Evolutionary conservation across 2,113 vertebrate genomes (phyloP).

Genomic region (Formicarius rufipectus): DNA sequence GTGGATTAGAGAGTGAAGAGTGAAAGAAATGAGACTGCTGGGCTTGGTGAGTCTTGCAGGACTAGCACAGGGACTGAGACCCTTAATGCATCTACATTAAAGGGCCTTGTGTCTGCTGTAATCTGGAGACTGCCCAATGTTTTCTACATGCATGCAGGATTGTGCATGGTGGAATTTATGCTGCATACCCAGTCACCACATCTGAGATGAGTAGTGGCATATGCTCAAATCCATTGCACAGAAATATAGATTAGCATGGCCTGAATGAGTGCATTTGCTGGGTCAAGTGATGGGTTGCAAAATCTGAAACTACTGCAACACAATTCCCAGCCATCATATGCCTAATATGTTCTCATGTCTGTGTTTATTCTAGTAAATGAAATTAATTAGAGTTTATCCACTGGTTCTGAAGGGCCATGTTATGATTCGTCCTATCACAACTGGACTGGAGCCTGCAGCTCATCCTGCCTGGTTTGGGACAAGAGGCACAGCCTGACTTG

Average conservation of each 20-base stretch:
- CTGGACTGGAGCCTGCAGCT: not conserved
- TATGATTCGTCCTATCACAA: not conserved
- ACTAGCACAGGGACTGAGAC: not conserved
- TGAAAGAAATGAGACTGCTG: not conserved
- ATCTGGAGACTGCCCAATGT: not conserved
- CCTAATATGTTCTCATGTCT: not conserved
- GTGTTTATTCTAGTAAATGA: not conserved
- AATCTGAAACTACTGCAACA: not conserved
- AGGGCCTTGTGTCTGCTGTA: not conserved
- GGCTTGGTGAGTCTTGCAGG: not conserved
- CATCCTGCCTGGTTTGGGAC: not conserved
- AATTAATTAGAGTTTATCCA: not conserved
- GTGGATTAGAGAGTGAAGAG: not conserved
- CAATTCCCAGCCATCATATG: not conserved
- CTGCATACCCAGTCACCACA: not conserved
- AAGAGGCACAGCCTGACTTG: not conserved
- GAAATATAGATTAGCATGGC: not conserved
- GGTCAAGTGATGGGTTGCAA: not conserved
- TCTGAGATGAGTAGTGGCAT: not conserved
- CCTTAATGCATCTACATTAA: accelerated
- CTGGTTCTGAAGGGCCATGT: not conserved
- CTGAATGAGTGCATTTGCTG: not conserved
- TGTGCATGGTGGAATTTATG: not conserved
- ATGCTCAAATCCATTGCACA: not conserved
- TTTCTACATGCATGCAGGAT: not conserved